Evolutionary conservation across 2,888 invertebrate species (phyloP), one percentile per base, ranked within the genome.

Genomic region (Ophion ventricosus): DNA sequence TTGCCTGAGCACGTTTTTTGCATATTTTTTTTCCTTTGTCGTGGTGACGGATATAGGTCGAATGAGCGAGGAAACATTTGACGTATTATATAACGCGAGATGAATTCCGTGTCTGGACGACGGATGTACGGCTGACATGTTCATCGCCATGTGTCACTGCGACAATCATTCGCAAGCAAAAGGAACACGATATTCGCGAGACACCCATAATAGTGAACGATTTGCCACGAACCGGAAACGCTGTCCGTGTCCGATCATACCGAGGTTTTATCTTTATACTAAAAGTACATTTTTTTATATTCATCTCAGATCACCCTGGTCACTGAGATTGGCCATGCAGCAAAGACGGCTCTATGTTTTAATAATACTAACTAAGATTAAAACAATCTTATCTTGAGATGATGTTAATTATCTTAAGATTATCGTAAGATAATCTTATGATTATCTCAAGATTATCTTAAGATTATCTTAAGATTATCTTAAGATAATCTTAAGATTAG

Each of bases 81-180:
- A 20, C 63, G 23, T 29, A 57, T 64, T 76, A 49, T 26, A 64
- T 29, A 56, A 64, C 26, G n/a, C 63, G 29, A 72, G 66, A 72
- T 54, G 75, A 80, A 54, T 76, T 80, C 49, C 72, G n/a, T 61
- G 40, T 69, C 77, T 43, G 76, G 54, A 66, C 59, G 72, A 77
- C 59, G 76, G 75, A 80, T 83, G 83, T 61, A 43, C 23, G 59
- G 25, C 57, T 35, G 83, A 83, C 83, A 40, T 54, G 74, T 76
- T 76, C 76, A 63, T 70, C 61, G 74, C 78, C 73, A 69, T 75
- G 64, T 64, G 75, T 66, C 56, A 83, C 59, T 29, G 29, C 81
- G 56, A 67, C 66, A 35, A 82, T 66, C 29, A 26, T 77, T 59
- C 63, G 64, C 76, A 26, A 77, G 77, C 20, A 29, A 77, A 59